Base-by-base conservation (phyloP, 2,113 vertebrate species). In the Xenopus borealis region DNA sequence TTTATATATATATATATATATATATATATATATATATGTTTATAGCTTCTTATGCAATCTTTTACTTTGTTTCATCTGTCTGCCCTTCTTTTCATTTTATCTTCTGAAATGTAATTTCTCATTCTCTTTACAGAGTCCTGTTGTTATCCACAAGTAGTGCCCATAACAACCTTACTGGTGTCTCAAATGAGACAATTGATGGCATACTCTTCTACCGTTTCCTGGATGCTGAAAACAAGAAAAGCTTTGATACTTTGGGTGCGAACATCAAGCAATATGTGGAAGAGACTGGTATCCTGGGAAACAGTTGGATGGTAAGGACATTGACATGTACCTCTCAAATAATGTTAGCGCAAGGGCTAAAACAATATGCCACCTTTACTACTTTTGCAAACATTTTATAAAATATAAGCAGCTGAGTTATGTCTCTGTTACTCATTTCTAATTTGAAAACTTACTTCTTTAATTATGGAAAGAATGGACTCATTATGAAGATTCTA, bases 291-390 rank as follows among this genome's bases (percentile, higher is more conserved):
- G 78, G 70, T 2, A 17, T 17, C 12, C 53, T 1, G 18, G 85
- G 85, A 82, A 76, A 81, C 23, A 72, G 72, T 70, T 89, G 88
- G 88, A 84, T 80, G 2, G 88, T 89, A 72, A 83, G 88, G 82
- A 4, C 3, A 16, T 11, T 20, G 13, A 4, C 8, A 16, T 27
- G 4, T 16, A 6, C 3, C 9, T 50, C 6, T 50, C 47, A 50
- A 12, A 50, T 13, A 50, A 16, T 16, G 13, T 50, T n/a, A 50
- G 10, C 3, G 10, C 3, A 50, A 50, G 11, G 11, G 14, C 5
- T 12, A 16, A 50, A 40, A 9, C 33, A 40, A 6, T 6, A 40
- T 40, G 33, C 33, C 8, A 9, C 33, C 33, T 40, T 40, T 40
- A 40, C 5, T 40, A 40, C 33, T 33, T 4, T 33, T 33, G 30